phyloP scores from a whole-genome alignment of 2,797 vertebrate species.

The Brachymystax lenok region DNA sequence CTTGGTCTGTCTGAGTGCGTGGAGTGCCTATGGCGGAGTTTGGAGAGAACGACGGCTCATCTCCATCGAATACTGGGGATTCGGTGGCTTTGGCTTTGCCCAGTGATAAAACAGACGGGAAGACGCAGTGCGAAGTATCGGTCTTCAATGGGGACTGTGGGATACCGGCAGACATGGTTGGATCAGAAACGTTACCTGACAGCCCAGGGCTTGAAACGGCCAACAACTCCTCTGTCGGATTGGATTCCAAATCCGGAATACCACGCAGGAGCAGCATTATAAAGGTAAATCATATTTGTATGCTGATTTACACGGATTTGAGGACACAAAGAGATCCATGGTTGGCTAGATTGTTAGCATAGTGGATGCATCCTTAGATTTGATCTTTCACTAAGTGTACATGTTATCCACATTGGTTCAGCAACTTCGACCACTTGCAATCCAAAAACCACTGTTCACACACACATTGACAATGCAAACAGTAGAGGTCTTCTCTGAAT shows the following conservation, averaged over 20 bases:
- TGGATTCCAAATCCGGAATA: constrained; percentile 84
- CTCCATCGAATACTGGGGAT: constrained; percentile 76
- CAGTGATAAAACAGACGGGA: constrained; percentile 75
- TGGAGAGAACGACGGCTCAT: constrained; percentile 78
- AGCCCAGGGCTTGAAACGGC: constrained; percentile 72
- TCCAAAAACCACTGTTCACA: background rate
- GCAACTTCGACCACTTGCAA: constrained; percentile 1
- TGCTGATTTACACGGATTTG: background rate
- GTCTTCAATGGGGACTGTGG: constrained; percentile 92
- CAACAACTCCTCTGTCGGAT: constrained; percentile 53
- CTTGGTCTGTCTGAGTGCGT: constrained; percentile 19
- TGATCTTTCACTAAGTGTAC: background rate
- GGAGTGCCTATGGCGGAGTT: constrained; percentile 90
- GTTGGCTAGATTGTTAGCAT: background rate
- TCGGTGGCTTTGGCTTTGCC: constrained; percentile 76
- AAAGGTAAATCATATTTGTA: constrained; percentile 77
- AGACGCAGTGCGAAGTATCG: constrained; percentile 79
- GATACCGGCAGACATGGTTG: constrained; percentile 69
- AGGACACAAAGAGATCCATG: background rate
- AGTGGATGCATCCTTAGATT: background rate
- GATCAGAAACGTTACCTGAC: constrained; percentile 60
- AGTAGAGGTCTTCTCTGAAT: background rate
- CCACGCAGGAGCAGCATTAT: constrained; percentile 96
- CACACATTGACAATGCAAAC: background rate
- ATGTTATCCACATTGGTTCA: background rate